Percentiles rank a stretch among this genome's conserved stretches.
Evolutionary conservation across 2,888 invertebrate genomes (phyloP).

Genomic region (Metacarcinus magister): DNA sequence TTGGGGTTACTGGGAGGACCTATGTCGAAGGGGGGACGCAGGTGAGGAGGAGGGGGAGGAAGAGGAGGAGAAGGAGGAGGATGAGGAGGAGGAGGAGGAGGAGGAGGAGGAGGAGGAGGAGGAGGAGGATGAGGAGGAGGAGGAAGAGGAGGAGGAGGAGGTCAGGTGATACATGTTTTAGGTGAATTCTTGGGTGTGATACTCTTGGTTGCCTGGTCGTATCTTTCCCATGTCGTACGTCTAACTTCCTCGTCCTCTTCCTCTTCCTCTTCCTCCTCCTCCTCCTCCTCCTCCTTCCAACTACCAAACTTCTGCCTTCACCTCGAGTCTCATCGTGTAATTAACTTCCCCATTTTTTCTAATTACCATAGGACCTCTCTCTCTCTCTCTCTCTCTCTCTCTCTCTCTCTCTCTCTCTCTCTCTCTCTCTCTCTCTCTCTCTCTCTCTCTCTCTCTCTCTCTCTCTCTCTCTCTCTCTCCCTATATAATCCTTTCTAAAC

Average conservation of each 20-base stretch:
- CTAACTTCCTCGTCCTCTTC: not conserved
- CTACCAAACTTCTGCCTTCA: not conserved
- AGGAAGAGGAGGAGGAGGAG: not conserved
- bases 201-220: not conserved
- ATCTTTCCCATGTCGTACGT: not conserved
- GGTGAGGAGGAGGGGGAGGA: not conserved
- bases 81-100: not conserved
- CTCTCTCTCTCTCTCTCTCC: too few species aligned
- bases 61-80: too few species aligned
- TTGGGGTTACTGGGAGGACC: not conserved
- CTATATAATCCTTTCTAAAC: not conserved
- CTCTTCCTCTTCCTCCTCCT: constrained; percentile 60
- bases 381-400: constrained; percentile 9
- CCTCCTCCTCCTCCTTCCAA: constrained; percentile 42
- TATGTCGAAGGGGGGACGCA: not conserved
- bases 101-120: constrained; percentile 21
- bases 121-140: not conserved
- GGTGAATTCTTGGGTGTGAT: not conserved
- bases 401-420: not conserved
- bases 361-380: not conserved
- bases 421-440: constrained; percentile 59
- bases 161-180: not conserved
- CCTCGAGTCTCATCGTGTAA: not conserved
- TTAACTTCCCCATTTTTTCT: not conserved
- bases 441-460: not conserved